A percentile compares a stretch with the other conserved stretches of the same genome.
phyloP scores from a whole-genome alignment of 2,797 vertebrate species.

The Trichosurus vulpecula region DNA sequence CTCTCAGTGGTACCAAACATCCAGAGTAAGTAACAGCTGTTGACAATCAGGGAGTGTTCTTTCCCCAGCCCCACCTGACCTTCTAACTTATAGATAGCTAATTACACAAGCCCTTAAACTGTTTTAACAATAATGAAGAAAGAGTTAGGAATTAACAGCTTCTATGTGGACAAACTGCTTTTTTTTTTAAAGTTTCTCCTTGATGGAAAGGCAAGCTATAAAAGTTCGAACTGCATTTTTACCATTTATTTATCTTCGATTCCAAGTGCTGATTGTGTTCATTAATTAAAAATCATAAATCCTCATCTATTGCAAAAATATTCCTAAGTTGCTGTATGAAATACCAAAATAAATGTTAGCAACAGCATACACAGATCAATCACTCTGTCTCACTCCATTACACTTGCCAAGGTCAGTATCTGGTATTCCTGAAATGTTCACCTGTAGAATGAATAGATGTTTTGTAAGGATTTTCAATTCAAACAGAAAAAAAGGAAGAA shows the following conservation, averaged over 20 bases:
- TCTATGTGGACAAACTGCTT: not conserved
- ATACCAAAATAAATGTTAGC: slow-evolving; percentile 20
- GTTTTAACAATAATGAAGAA: not conserved
- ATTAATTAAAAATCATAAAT: slow-evolving; percentile 43
- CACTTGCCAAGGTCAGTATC: slow-evolving; percentile 69
- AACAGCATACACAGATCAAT: slow-evolving; percentile 44
- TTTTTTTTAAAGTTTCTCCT: not conserved
- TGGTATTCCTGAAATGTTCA: slow-evolving; percentile 62
- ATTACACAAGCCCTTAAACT: not conserved
- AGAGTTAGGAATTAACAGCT: not conserved
- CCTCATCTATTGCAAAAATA: slow-evolving; percentile 54
- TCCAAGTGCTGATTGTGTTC: not conserved
- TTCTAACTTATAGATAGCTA: not conserved
- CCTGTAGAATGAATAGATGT: slow-evolving; percentile 71
- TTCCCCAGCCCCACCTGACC: not conserved
- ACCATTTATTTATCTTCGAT: slow-evolving; percentile 1
- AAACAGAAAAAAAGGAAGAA: slow-evolving; percentile 63
- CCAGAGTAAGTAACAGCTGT: not conserved
- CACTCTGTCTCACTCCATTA: not conserved
- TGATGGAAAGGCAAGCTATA: slow-evolving; percentile 16
- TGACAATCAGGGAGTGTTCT: not conserved
- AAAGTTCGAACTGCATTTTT: slow-evolving; percentile 10
- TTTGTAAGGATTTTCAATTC: slow-evolving; percentile 77
- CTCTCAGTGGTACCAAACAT: not conserved
- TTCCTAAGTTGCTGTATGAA: slow-evolving; percentile 34